A percentile compares a stretch with the other conserved stretches of the same genome.
Conservation (phyloP, 2,797 vertebrate species). For the Ctenosaura bakeri region DNA sequence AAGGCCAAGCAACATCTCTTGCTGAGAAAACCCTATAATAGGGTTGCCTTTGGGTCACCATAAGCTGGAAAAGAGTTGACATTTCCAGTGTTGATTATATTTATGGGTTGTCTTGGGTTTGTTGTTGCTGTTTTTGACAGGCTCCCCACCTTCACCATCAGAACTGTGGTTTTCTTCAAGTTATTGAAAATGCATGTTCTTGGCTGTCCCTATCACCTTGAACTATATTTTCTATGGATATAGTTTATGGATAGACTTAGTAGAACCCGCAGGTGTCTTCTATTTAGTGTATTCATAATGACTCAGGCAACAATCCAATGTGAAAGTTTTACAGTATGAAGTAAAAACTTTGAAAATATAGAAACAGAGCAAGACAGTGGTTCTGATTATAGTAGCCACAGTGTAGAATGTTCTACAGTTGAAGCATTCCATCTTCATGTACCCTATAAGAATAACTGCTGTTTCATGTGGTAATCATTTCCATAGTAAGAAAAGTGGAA, state of each 20-base stretch:
- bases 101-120: background rate
- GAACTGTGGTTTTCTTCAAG: too few relatives aligned
- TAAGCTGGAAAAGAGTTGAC: too few relatives aligned
- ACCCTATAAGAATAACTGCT: background rate
- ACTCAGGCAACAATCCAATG: background rate
- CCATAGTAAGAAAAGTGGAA: background rate
- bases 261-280: background rate
- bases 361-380: background rate
- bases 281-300: background rate
- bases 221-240: background rate
- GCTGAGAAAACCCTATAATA: too few relatives aligned
- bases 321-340: background rate
- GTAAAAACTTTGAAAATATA: background rate
- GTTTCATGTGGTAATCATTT: background rate
- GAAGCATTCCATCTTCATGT: background rate
- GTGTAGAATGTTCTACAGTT: background rate
- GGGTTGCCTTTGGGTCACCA: too few relatives aligned
- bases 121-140: background rate
- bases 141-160: background rate
- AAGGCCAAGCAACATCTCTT: too few relatives aligned
- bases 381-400: background rate
- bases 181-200: background rate
- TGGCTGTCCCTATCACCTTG: background rate
- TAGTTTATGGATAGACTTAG: too few relatives aligned
- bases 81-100: background rate